Conservation (phyloP, 2,797 vertebrate species). For the Ispidina lecontei region DNA sequence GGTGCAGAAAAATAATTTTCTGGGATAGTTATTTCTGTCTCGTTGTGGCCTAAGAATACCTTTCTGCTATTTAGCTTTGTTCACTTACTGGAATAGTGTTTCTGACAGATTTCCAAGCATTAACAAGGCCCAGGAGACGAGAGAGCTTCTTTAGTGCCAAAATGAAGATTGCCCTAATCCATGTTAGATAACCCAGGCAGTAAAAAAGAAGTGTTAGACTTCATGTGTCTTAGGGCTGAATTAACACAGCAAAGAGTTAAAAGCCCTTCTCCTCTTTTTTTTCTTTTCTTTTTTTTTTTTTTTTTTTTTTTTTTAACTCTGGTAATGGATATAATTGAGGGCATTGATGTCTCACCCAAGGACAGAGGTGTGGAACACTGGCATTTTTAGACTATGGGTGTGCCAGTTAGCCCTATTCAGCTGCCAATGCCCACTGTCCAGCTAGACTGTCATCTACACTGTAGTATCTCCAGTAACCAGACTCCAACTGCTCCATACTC, state of each 20-base stretch:
- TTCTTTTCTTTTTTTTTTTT: not conserved
- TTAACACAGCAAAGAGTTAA: not conserved
- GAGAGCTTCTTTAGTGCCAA: not conserved
- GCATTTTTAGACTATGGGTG: not conserved
- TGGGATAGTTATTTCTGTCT: slow-evolving; percentile 11
- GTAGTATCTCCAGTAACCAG: not conserved
- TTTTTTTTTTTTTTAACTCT: not conserved
- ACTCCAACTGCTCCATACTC: not conserved
- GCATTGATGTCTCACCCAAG: not conserved
- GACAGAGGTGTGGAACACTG: not conserved
- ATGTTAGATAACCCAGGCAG: not conserved
- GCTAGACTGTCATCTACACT: not conserved
- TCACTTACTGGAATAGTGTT: not conserved
- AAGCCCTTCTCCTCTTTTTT: not conserved
- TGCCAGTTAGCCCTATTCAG: not conserved
- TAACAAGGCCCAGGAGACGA: slow-evolving; percentile 20
- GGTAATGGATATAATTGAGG: not conserved
- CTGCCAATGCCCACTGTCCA: not conserved
- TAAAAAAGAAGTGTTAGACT: not conserved
- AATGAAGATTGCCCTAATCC: not conserved
- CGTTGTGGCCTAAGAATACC: slow-evolving; percentile 20
- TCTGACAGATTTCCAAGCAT: slow-evolving; percentile 36
- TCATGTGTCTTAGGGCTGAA: not conserved
- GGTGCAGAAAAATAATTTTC: not conserved
- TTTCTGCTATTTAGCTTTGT: slow-evolving; percentile 44